Conservation (phyloP, 2,888 invertebrate genomes). For the Fragum sueziense region DNA sequence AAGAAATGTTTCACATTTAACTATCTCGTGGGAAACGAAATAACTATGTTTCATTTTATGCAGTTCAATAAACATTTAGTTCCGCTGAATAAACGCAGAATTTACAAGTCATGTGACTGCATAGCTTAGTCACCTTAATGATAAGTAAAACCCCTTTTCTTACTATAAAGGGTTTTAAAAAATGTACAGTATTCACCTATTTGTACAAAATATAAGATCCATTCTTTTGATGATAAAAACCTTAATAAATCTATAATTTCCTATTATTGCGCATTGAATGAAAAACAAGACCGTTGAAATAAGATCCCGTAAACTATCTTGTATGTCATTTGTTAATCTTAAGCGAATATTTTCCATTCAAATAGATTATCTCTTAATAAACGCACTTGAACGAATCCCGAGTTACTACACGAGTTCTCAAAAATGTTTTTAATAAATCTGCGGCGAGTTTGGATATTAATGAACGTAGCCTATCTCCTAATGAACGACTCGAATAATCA, state of each 20-base stretch:
- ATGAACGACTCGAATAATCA: slow-evolving; percentile 54
- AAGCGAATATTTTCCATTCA: slow-evolving; percentile 39
- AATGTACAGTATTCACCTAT: too few relatives aligned
- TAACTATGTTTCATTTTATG: too few relatives aligned
- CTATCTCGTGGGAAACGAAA: too few relatives aligned
- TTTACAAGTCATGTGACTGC: too few relatives aligned
- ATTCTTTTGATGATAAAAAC: too few relatives aligned
- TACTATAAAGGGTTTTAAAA: too few relatives aligned
- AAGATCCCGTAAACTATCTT: slow-evolving; percentile 26
- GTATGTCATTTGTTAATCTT: slow-evolving; percentile 36
- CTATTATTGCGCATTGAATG: not conserved
- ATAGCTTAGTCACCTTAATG: too few relatives aligned
- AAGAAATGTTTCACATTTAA: too few relatives aligned
- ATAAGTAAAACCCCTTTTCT: too few relatives aligned
- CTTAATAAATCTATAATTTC: not conserved
- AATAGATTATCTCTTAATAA: slow-evolving; percentile 57
- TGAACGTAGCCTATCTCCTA: slow-evolving; percentile 54
- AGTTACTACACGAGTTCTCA: slow-evolving; percentile 46
- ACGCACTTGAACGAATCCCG: slow-evolving; percentile 40
- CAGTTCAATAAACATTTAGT: too few relatives aligned
- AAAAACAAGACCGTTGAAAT: not conserved
- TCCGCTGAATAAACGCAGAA: too few relatives aligned
- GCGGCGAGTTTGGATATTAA: slow-evolving; percentile 51
- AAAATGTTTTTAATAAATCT: slow-evolving; percentile 64
- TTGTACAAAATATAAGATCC: too few relatives aligned